Conservation (phyloP, 2,888 invertebrate genomes). For the Campopleginae sp. region DNA sequence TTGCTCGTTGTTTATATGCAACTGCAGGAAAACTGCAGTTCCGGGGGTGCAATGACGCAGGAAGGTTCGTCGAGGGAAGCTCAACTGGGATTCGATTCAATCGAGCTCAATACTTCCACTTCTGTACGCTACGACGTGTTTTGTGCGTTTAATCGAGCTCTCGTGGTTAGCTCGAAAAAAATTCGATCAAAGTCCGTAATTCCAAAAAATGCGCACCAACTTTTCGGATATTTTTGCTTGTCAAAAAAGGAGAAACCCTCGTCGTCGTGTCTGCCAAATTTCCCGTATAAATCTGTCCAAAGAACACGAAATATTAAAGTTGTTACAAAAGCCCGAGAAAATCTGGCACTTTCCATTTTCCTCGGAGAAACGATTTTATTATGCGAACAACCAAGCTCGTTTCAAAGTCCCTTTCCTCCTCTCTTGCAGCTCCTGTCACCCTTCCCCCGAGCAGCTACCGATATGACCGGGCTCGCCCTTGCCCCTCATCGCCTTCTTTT, state of each 20-base stretch:
- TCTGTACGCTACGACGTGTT: slow-evolving; percentile 13
- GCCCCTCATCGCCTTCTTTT: neutral
- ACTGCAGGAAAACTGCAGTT: slow-evolving; percentile 38
- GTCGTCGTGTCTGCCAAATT: neutral
- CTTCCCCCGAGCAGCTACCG: slow-evolving; percentile 6
- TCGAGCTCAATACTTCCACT: slow-evolving; percentile 67
- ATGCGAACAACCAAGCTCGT: slow-evolving; percentile 42
- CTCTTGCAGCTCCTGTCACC: slow-evolving; percentile 5
- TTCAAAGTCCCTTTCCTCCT: slow-evolving; percentile 1
- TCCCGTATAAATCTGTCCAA: slow-evolving; percentile 7
- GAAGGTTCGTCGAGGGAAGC: slow-evolving; percentile 46
- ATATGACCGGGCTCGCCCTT: slow-evolving; percentile 21
- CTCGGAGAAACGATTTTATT: slow-evolving; percentile 61
- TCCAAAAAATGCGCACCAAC: neutral
- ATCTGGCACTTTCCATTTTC: slow-evolving; percentile 57
- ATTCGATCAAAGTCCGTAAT: neutral
- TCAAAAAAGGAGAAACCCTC: neutral
- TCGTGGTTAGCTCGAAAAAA: neutral
- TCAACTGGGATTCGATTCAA: slow-evolving; percentile 71
- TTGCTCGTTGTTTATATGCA: slow-evolving; percentile 21
- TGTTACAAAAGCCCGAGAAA: slow-evolving; percentile 18
- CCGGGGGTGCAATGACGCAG: slow-evolving; percentile 38
- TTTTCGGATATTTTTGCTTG: neutral
- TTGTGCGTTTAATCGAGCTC: neutral
- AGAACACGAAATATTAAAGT: slow-evolving; percentile 15